These are phyloP conservation scores for Lottia scabra DNA, from an alignment of 2,888 invertebrate genomes.

Conservation along the genomic window DNA sequence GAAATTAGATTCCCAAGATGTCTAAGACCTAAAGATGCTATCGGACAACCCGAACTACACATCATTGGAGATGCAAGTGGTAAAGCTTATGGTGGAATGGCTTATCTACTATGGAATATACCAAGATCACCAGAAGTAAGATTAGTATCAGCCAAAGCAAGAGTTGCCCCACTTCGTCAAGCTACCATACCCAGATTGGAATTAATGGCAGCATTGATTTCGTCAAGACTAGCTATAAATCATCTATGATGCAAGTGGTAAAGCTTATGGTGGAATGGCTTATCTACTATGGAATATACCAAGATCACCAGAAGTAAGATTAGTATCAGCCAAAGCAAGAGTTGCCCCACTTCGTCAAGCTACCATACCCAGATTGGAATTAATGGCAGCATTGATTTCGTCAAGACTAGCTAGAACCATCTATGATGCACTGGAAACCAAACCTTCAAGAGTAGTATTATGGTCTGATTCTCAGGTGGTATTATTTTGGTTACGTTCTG, in stretches of 20 bases:
- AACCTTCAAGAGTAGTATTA: conserved; percentile 4
- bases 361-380: conserved; percentile 10
- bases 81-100: conserved; percentile 11
- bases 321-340: conserved; percentile 11
- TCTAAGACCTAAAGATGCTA: conserved; percentile 10
- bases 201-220: conserved; percentile 12
- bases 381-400: conserved; percentile 12
- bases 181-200: conserved; percentile 9
- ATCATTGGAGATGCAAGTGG: conserved; percentile 19
- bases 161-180: conserved; percentile 17
- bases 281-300: background rate
- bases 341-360: conserved; percentile 14
- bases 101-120: conserved; percentile 2
- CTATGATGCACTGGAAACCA: background rate
- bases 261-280: conserved; percentile 13
- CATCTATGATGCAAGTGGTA: background rate
- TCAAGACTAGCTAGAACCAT: conserved; percentile 17
- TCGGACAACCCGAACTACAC: conserved; percentile 13
- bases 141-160: conserved; percentile 8
- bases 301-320: background rate
- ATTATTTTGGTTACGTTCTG: conserved; percentile 11
- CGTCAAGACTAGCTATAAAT: conserved; percentile 16
- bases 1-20: conserved; percentile 12
- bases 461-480: conserved; percentile 2
- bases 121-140: background rate